Conservation (phyloP, 2,113 vertebrate genomes). For the Excalfactoria chinensis region DNA sequence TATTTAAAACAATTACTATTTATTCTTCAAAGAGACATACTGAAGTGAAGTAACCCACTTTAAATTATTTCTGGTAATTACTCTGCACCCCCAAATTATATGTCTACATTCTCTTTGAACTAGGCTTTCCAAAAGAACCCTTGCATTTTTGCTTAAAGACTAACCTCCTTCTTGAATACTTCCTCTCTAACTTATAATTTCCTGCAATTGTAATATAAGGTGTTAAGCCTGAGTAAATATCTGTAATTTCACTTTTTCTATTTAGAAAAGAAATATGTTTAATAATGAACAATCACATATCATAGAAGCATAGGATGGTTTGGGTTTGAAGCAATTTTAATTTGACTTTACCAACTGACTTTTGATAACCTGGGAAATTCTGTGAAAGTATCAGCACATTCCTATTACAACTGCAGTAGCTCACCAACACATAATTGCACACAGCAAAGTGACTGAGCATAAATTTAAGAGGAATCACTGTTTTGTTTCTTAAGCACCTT, state of each 20-base stretch:
- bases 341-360: background rate
- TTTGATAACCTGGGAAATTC: background rate
- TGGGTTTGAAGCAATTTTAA: background rate
- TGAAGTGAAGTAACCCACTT: slow-evolving; percentile 64
- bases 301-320: background rate
- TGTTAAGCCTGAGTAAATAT: slow-evolving; percentile 48
- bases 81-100: slow-evolving; percentile 71
- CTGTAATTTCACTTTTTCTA: slow-evolving; percentile 63
- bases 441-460: background rate
- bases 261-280: slow-evolving; percentile 41
- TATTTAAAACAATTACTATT: slow-evolving; percentile 75
- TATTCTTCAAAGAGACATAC: slow-evolving; percentile 71
- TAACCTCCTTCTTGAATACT: slow-evolving; percentile 53
- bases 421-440: background rate
- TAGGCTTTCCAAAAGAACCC: slow-evolving; percentile 37
- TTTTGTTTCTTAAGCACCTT: background rate
- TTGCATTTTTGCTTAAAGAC: slow-evolving; percentile 56
- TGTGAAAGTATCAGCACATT: background rate
- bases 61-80: slow-evolving; percentile 72
- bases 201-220: slow-evolving; percentile 26
- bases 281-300: slow-evolving; percentile 30
- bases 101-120: slow-evolving; percentile 64
- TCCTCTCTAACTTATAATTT: slow-evolving; percentile 63
- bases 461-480: background rate
- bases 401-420: background rate